Percentiles rank a stretch among this genome's conserved stretches.
Evolutionary conservation across 2,797 vertebrate species (phyloP).

Genomic region (Myripristis murdjan): DNA sequence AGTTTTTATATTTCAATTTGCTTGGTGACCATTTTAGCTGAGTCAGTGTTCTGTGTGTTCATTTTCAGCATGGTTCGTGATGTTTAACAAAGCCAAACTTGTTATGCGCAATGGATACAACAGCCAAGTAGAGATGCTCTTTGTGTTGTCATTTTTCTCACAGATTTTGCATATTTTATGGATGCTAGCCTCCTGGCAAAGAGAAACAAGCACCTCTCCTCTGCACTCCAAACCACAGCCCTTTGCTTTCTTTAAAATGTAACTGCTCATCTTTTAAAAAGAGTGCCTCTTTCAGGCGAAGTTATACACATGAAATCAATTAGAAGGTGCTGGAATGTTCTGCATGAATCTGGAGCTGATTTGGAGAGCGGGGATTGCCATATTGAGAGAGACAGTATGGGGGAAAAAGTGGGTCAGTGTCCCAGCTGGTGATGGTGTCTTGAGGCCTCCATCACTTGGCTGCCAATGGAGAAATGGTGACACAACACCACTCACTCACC

Average conservation of each 20-base stretch:
- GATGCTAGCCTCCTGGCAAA: background rate
- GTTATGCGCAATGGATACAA: background rate
- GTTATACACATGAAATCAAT: constrained; percentile 84
- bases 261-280: constrained; percentile 58
- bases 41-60: constrained; percentile 13
- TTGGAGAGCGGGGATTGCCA: constrained; percentile 70
- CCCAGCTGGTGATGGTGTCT: constrained; percentile 76
- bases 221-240: constrained; percentile 49
- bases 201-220: constrained; percentile 15
- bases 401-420: constrained; percentile 67
- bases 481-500: constrained; percentile 58
- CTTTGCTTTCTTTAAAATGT: constrained; percentile 42
- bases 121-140: background rate
- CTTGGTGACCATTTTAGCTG: constrained; percentile 4
- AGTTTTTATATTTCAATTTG: constrained; percentile 11
- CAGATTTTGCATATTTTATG: background rate
- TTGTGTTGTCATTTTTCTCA: background rate
- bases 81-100: constrained; percentile 13
- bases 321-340: constrained; percentile 87
- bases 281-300: constrained; percentile 67
- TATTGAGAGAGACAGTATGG: constrained; percentile 65
- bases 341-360: constrained; percentile 83
- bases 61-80: background rate
- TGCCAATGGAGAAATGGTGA: constrained; percentile 51
- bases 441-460: constrained; percentile 62